phyloP scores from a whole-genome alignment of 1,140 invertebrate genomes.

The Drosophila orosa region DNA sequence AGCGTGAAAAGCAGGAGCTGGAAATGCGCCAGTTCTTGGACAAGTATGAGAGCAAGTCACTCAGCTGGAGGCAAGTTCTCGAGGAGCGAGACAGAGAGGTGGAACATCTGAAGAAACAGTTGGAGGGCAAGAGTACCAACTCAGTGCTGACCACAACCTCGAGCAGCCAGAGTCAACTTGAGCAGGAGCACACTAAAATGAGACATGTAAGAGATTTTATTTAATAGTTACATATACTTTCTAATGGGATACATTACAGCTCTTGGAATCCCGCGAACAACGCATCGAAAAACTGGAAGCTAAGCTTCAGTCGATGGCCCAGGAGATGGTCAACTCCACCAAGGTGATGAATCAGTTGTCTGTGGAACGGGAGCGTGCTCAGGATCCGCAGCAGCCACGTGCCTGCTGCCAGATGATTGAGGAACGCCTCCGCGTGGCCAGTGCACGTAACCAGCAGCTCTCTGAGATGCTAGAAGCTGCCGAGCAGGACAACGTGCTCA shows the following conservation, averaged over 20 bases:
- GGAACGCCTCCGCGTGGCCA: constrained; percentile 58
- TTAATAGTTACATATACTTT: not conserved
- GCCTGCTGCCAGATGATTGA: constrained; percentile 75
- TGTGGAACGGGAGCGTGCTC: constrained; percentile 53
- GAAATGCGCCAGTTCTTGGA: constrained; percentile 77
- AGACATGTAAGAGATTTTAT: constrained; percentile 55
- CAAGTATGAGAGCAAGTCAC: constrained; percentile 63
- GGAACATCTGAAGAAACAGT: constrained; percentile 37
- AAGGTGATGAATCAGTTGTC: constrained; percentile 76
- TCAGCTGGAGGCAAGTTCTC: constrained; percentile 60
- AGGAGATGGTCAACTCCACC: constrained; percentile 75
- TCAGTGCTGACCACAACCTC: constrained; percentile 27
- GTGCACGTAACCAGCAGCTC: constrained; percentile 60
- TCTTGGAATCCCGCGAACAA: constrained; percentile 67
- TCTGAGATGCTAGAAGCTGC: constrained; percentile 74
- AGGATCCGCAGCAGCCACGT: constrained; percentile 56
- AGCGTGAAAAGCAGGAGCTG: constrained; percentile 70
- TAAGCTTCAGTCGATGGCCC: constrained; percentile 68
- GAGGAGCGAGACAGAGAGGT: constrained; percentile 76
- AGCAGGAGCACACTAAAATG: constrained; percentile 57
- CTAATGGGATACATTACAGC: constrained; percentile 19
- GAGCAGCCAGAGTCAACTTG: constrained; percentile 32
- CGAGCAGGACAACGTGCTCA: constrained; percentile 79
- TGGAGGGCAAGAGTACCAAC: constrained; percentile 35
- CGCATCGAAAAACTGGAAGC: constrained; percentile 72